phyloP scores from a whole-genome alignment of 1,140 invertebrate species.

The Mya arenaria region DNA sequence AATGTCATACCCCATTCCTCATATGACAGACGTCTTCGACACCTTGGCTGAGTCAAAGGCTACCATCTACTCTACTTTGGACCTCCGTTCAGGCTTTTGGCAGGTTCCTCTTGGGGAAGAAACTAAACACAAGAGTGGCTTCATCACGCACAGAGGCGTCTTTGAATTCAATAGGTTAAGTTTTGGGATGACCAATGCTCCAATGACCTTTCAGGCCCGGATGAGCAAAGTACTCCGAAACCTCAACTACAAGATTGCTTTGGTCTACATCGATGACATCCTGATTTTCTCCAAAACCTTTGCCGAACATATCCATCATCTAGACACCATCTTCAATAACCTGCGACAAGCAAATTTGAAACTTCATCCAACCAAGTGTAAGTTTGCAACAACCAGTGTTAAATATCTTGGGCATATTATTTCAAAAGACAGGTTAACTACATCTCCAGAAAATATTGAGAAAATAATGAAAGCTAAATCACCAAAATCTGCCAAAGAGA shows the following conservation, averaged over 20 bases:
- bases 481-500: slow-evolving; percentile 4
- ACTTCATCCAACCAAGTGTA: slow-evolving; percentile 67
- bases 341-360: slow-evolving; percentile 35
- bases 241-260: slow-evolving; percentile 48
- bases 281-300: slow-evolving; percentile 39
- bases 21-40: slow-evolving; percentile 60
- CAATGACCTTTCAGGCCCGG: slow-evolving; percentile 30
- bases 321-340: slow-evolving; percentile 18
- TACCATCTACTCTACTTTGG: slow-evolving; percentile 45
- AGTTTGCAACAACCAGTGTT: not conserved
- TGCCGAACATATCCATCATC: slow-evolving; percentile 38
- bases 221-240: slow-evolving; percentile 39
- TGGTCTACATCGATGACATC: slow-evolving; percentile 61
- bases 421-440: slow-evolving; percentile 17
- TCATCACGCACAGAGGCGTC: slow-evolving; percentile 60
- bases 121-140: slow-evolving; percentile 59
- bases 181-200: slow-evolving; percentile 53
- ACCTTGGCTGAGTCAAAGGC: slow-evolving; percentile 51
- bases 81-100: slow-evolving; percentile 57
- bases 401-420: slow-evolving; percentile 32
- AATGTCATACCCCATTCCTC: slow-evolving; percentile 50
- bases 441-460: not conserved
- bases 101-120: slow-evolving; percentile 51
- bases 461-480: not conserved
- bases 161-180: slow-evolving; percentile 53